Base-by-base conservation (phyloP, 1,140 invertebrate species). In the Agrilus planipennis region DNA sequence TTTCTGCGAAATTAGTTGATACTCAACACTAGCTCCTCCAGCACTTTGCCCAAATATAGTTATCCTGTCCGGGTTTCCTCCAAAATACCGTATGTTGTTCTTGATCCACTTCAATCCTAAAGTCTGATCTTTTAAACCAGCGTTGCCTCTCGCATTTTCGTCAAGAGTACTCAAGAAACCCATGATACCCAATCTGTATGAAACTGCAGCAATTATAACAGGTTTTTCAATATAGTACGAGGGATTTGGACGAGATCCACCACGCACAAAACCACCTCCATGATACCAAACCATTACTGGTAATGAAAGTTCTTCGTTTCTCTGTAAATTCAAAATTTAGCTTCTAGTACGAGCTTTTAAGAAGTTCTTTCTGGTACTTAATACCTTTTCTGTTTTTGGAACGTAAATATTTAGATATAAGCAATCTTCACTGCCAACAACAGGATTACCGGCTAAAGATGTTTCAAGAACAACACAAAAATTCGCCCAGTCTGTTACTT, bases 151-250 rank as follows among this genome's bases (percentile, higher is more conserved):
- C 1, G 59, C 54, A 36, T 61, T 60, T 41, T 60, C 51, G 4
- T 64, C 66, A 15, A 57, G 44, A 16, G 67, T 54, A 46, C 64
- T 65, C 1, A 58, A 43, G 21, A 67, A 69, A 11, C 67, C 67
- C 67, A 62, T 63, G 34, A 16, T 18, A 34, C 19, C 19, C 2
- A 74, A 51, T 34, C 72, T 55, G 47, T 74, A 75, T 51, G 75
- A 73, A 14, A 75, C 51, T 3, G 65, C 68, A 12, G 74, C 64
- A 1, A 74, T 59, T 9, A 76, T 60, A 2, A 71, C 52, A 17
- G 67, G 59, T 19, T 62, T 49, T 15, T 65, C 58, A n/a, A 71
- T 56, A n/a, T 74, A 49, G 32, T 61, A 63, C 34, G 68, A 62
- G 11, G 62, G 54, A 31, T 54, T 44, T 25, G 54, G 52, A 9